Conservation (phyloP, 2,888 invertebrate species). For the Acleris literana region DNA sequence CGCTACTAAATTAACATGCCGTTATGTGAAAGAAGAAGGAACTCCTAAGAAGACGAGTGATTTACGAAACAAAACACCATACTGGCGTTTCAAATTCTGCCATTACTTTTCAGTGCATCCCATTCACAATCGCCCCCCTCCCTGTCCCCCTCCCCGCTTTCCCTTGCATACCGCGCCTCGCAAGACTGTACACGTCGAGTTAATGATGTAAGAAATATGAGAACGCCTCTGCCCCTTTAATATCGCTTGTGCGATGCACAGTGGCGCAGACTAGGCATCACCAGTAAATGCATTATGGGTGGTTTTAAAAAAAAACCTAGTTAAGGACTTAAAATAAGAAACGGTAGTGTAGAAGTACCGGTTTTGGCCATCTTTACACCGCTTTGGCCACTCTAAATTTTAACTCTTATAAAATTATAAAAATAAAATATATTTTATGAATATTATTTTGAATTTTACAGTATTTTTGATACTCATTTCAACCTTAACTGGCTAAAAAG, state of each 20-base stretch:
- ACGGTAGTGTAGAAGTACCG: too few species aligned
- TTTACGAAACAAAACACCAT: conserved; percentile 11
- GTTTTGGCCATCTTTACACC: too few species aligned
- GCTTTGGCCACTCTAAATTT: too few species aligned
- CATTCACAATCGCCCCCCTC: background rate
- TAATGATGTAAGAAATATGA: conserved; percentile 78
- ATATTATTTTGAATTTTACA: too few species aligned
- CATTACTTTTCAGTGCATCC: background rate
- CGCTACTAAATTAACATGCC: too few species aligned
- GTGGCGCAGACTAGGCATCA: conserved; percentile 13
- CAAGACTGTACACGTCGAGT: conserved; percentile 48
- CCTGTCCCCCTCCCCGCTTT: background rate
- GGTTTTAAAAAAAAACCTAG: too few species aligned
- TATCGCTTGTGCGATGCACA: conserved; percentile 46
- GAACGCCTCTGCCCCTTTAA: conserved; percentile 51
- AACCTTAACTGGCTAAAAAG: too few species aligned
- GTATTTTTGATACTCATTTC: too few species aligned
- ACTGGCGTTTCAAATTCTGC: conserved; percentile 7
- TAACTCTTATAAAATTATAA: too few species aligned
- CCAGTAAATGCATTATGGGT: background rate
- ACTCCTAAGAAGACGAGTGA: background rate
- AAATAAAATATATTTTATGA: too few species aligned
- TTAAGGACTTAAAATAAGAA: too few species aligned
- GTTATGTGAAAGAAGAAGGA: background rate
- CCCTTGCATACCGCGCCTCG: background rate